Evolutionary conservation across 2,888 invertebrate species (phyloP), one percentile per base, ranked within the genome.

Genomic region (Vanessa cardui): DNA sequence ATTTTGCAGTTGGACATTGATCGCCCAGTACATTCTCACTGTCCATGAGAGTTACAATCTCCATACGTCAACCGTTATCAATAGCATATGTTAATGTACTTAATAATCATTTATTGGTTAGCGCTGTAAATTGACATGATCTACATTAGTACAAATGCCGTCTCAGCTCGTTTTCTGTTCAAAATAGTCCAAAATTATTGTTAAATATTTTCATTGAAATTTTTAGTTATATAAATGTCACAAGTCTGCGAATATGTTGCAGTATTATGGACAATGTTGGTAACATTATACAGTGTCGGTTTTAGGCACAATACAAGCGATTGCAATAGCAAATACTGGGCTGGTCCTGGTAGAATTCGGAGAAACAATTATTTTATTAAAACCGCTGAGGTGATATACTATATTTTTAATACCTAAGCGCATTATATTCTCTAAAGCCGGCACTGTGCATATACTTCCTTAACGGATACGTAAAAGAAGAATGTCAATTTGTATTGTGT

Each of bases 11-110:
- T 12, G 12, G 12, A 9, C 39, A 12, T 39, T 12, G 39, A 39
- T 12, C 39, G 39, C 39, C 39, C 12, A 12, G 39, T 39, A 12
- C 9, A 39, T 9, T 39, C 12, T 39, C 39, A 39, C 39, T 39
- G 39, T 39, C 39, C 12, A 39, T 39, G 39, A 39, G 3, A 39
- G 3, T 1, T 12, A 9, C 39, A 16, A 54, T 31, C 52, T 26
- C 52, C 52, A 8, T 31, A 15, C 46, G 7, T 46, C 46, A 26
- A 64, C 44, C 31, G 50, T 61, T 56, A 54, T 45, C 54, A 12
- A 58, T 50, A 58, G 49, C 52, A n/a, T 67, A 67, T 62, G 62
- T 67, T 58, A 45, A 58, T 58, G 67, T 67, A 67, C 67, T 67
- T 67, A 67, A 64, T 60, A 47, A 16, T 16, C 54, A 61, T 47